Evolutionary conservation across 2,797 vertebrate genomes (phyloP).

Genomic region (Neosilurus mollespiculum): DNA sequence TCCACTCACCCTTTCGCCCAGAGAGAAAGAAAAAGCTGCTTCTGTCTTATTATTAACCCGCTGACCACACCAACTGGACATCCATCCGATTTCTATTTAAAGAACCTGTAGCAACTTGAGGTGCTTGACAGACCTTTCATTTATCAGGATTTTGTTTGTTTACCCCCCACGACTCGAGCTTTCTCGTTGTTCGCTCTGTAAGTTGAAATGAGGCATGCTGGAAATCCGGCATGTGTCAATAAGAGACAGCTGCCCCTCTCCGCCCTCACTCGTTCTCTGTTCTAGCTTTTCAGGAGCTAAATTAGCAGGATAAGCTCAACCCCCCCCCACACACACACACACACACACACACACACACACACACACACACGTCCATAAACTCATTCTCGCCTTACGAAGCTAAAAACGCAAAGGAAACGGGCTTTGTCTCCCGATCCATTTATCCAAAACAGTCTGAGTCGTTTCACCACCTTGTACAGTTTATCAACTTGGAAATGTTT

Average conservation of each 20-base stretch:
- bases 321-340: conserved; percentile 65
- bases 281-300: conserved; percentile 79
- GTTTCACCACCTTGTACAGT: conserved; percentile 51
- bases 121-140: conserved; percentile 56
- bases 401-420: conserved; percentile 56
- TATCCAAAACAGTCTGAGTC: conserved; percentile 53
- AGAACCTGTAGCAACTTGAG: conserved; percentile 49
- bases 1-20: background rate
- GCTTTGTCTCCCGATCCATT: conserved; percentile 72
- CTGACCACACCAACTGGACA: conserved; percentile 53
- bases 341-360: too few species aligned
- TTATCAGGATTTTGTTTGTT: conserved; percentile 57
- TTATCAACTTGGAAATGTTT: background rate
- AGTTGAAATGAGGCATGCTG: conserved; percentile 76
- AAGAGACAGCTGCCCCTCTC: conserved; percentile 77
- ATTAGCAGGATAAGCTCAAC: conserved; percentile 73
- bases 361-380: conserved; percentile 64
- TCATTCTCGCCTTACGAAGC: conserved; percentile 66
- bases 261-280: conserved; percentile 59
- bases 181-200: conserved; percentile 70
- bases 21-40: background rate
- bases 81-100: conserved; percentile 62
- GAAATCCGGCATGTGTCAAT: conserved; percentile 80
- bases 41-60: conserved; percentile 72
- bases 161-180: conserved; percentile 59